Evolutionary conservation across 1,140 invertebrate genomes (phyloP).

Genomic region (Lepidurus arcticus): DNA sequence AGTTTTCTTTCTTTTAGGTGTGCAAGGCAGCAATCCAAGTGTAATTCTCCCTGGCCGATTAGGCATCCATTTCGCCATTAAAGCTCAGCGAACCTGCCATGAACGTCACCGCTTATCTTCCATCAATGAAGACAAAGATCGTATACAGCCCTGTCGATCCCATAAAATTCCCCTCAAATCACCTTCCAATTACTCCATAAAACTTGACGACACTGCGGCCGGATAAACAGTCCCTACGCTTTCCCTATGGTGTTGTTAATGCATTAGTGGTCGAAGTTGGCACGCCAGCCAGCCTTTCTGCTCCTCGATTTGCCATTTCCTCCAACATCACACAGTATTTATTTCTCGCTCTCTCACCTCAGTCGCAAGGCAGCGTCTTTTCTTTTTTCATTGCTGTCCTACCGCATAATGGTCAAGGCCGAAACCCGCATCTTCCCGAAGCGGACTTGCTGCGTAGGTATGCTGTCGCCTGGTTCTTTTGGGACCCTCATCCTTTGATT

Average conservation of each 20-base stretch:
- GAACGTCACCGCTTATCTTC: slow-evolving; percentile 14
- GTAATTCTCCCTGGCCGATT: not conserved
- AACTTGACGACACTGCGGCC: slow-evolving; percentile 9
- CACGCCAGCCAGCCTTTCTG: not conserved
- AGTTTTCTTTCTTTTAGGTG: not conserved
- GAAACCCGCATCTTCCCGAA: not conserved
- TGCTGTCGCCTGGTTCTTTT: not conserved
- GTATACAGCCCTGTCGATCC: slow-evolving; percentile 17
- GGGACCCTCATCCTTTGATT: not conserved
- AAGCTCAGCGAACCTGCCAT: slow-evolving; percentile 13
- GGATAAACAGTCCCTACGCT: not conserved
- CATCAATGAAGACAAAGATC: slow-evolving; percentile 11
- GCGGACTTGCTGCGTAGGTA: slow-evolving; percentile 14
- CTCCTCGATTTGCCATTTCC: not conserved
- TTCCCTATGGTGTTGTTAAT: not conserved
- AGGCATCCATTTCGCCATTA: slow-evolving; percentile 9
- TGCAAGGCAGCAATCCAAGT: not conserved
- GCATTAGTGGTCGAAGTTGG: no score
- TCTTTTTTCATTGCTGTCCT: not conserved
- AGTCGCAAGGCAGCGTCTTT: not conserved
- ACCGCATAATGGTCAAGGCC: not conserved
- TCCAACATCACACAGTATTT: not conserved
- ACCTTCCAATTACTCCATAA: slow-evolving; percentile 6
- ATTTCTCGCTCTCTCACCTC: not conserved
- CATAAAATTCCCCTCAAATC: slow-evolving; percentile 19